Percentiles rank a stretch among this genome's conserved stretches.
phyloP scores from a whole-genome alignment of 2,797 vertebrate species.

The Kryptopterus vitreolus region DNA sequence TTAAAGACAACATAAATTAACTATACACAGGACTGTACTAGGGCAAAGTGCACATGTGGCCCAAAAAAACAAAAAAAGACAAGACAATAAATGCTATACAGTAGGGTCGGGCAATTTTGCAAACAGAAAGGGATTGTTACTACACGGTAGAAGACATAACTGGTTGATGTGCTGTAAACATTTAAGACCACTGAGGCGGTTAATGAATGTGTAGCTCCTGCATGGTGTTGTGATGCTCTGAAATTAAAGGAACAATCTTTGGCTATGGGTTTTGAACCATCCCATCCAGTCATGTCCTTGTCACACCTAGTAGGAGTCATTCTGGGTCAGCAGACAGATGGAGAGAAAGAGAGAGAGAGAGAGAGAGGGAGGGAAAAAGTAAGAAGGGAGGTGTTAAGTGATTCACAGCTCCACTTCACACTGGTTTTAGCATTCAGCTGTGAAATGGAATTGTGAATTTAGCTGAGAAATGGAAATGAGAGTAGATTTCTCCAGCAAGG shows the following conservation, averaged over 20 bases:
- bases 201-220: too few relatives aligned
- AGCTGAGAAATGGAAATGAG: background rate
- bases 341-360: background rate
- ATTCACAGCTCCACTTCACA: constrained; percentile 6
- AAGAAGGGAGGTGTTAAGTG: background rate
- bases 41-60: too few relatives aligned
- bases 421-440: constrained; percentile 6
- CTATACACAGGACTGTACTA: too few relatives aligned
- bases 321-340: constrained; percentile 8
- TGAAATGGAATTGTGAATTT: constrained; percentile 14
- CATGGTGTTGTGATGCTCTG: too few relatives aligned
- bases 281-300: background rate
- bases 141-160: too few relatives aligned
- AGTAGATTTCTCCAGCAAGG: background rate
- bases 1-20: too few relatives aligned
- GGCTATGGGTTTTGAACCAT: background rate
- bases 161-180: too few relatives aligned
- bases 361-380: background rate
- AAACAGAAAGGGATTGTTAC: too few relatives aligned
- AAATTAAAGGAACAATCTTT: background rate
- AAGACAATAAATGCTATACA: too few relatives aligned
- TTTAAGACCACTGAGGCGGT: too few relatives aligned
- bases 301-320: constrained; percentile 14
- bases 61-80: too few relatives aligned
- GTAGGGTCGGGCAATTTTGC: too few relatives aligned